Conservation (phyloP, 2,797 vertebrate species). For the Melopsittacus undulatus region DNA sequence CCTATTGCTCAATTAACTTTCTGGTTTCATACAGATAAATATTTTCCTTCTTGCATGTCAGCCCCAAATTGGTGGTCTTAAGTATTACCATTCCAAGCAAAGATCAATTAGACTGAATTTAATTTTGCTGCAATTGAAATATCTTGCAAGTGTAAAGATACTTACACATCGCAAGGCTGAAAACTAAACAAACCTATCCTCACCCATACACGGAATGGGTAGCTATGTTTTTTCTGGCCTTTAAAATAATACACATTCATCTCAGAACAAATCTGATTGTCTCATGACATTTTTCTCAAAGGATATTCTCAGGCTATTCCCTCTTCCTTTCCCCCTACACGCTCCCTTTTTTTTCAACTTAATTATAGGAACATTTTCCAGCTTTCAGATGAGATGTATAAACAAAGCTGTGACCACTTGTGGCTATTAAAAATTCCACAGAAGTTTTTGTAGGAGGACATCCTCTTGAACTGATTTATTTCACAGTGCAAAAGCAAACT, state of each 20-base stretch:
- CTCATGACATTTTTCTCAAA: constrained; percentile 5
- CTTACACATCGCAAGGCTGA: not conserved
- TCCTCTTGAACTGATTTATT: not conserved
- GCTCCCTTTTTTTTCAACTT: not conserved
- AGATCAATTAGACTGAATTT: not conserved
- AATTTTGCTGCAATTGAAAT: not conserved
- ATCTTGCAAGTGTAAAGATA: constrained; percentile 5
- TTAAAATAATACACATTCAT: constrained; percentile 52
- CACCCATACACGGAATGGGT: not conserved
- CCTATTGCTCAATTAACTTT: not conserved
- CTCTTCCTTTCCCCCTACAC: constrained; percentile 18
- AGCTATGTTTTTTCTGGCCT: constrained; percentile 23
- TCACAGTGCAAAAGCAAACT: not conserved
- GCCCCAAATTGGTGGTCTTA: not conserved
- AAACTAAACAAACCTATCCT: constrained; percentile 27
- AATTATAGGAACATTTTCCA: constrained; percentile 51
- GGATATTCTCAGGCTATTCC: constrained; percentile 55
- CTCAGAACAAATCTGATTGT: constrained; percentile 44
- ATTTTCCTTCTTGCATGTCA: not conserved
- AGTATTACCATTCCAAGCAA: not conserved
- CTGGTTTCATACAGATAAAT: not conserved
- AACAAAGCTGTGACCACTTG: constrained; percentile 56
- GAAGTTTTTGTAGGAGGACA: constrained; percentile 42
- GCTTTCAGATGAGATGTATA: constrained; percentile 35
- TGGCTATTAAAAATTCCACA: constrained; percentile 37